Percentiles rank a stretch among this genome's conserved stretches.
phyloP scores from a whole-genome alignment of 2,113 vertebrate genomes.

The Myrmophylax atrothorax region DNA sequence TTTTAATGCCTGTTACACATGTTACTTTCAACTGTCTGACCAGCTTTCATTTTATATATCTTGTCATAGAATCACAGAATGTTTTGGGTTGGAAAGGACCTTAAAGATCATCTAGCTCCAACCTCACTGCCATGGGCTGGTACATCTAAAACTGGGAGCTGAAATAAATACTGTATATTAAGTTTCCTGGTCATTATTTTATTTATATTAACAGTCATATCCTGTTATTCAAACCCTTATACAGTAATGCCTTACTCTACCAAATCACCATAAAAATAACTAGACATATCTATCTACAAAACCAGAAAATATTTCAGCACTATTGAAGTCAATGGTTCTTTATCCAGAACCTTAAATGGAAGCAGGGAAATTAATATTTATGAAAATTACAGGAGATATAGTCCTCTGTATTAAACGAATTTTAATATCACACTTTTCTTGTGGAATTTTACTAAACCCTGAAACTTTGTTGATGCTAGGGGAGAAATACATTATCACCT shows the following conservation, averaged over 20 bases:
- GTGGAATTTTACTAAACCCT: background rate
- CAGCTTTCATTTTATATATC: background rate
- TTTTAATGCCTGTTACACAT: background rate
- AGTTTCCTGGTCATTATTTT: background rate
- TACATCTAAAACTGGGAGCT: background rate
- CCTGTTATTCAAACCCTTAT: background rate
- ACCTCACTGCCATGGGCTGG: background rate
- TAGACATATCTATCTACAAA: background rate
- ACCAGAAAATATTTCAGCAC: background rate
- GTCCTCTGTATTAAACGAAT: background rate
- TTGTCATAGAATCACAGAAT: background rate
- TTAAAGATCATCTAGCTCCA: background rate
- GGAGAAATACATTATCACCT: background rate
- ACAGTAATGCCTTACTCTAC: background rate
- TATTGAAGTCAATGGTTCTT: background rate
- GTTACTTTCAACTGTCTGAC: background rate
- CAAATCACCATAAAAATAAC: background rate
- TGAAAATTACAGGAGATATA: background rate
- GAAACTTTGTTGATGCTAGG: background rate
- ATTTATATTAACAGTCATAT: background rate
- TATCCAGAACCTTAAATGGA: background rate
- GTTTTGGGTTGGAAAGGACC: background rate
- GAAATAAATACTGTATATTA: background rate
- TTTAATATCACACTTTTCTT: background rate
- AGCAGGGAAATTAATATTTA: background rate